Evolutionary conservation across 2,888 invertebrate species (phyloP).

Genomic region (Eilema depressum): DNA sequence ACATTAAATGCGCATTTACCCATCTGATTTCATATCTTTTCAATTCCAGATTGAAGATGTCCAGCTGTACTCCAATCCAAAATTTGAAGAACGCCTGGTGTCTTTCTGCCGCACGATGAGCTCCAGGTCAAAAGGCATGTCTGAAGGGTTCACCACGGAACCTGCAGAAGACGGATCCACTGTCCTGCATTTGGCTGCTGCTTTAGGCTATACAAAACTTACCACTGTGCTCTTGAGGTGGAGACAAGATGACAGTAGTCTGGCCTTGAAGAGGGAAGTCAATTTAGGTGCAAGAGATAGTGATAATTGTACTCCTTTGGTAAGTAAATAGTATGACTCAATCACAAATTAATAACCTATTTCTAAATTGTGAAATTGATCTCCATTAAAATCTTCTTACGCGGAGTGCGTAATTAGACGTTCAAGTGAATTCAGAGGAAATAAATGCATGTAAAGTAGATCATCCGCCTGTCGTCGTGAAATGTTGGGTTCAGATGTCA

Average conservation of each 20-base stretch:
- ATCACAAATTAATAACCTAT: background rate
- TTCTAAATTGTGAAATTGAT: background rate
- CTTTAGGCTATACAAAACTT: slow-evolving; percentile 95
- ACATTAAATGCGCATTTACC: too few relatives aligned
- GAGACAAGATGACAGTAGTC: slow-evolving; percentile 95
- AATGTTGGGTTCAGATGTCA: too few relatives aligned
- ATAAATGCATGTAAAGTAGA: too few relatives aligned
- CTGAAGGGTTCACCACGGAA: slow-evolving; percentile 86
- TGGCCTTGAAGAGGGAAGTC: slow-evolving; percentile 95
- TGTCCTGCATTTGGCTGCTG: slow-evolving; percentile 95
- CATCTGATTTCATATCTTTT: background rate
- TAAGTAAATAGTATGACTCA: slow-evolving; percentile 69
- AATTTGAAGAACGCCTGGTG: slow-evolving; percentile 95
- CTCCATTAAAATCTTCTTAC: too few relatives aligned
- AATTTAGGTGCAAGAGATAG: slow-evolving; percentile 96
- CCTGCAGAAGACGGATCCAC: slow-evolving; percentile 88
- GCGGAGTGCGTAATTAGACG: too few relatives aligned
- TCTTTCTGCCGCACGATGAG: slow-evolving; percentile 93
- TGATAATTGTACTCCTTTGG: slow-evolving; percentile 96
- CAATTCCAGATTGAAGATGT: slow-evolving; percentile 87
- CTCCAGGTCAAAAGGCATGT: slow-evolving; percentile 75
- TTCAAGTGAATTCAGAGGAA: too few relatives aligned
- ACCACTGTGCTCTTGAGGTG: slow-evolving; percentile 95
- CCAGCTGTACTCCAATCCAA: slow-evolving; percentile 88
- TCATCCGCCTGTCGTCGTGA: too few relatives aligned